A percentile compares a stretch with the other conserved stretches of the same genome.
phyloP scores from a whole-genome alignment of 2,113 vertebrate genomes.

The Varanus komodoensis region DNA sequence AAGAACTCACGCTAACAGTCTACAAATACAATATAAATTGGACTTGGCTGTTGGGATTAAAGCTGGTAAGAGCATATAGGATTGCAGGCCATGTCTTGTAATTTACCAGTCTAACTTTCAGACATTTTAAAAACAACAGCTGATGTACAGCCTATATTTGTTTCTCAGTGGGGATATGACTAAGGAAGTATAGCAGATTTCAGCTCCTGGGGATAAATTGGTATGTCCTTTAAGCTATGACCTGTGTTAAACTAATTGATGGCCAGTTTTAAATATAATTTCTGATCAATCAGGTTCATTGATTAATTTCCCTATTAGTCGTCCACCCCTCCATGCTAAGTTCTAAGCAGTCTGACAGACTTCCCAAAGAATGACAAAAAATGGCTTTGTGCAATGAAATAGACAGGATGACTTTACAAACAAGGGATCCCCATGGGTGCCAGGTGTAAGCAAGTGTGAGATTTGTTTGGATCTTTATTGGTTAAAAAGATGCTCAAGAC shows the following conservation, averaged over 20 bases:
- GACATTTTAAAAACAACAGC: background rate
- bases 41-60: background rate
- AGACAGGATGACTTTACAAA: constrained; percentile 65
- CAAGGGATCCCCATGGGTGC: constrained; percentile 38
- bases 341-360: constrained; percentile 37
- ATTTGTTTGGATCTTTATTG: constrained; percentile 50
- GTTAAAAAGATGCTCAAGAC: constrained; percentile 48
- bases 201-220: constrained; percentile 60
- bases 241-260: constrained; percentile 68
- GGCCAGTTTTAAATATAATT: constrained; percentile 62
- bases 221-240: constrained; percentile 53
- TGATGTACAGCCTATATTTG: constrained; percentile 47
- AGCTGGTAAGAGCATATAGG: background rate
- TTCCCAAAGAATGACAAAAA: constrained; percentile 56
- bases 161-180: constrained; percentile 57
- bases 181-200: constrained; percentile 55
- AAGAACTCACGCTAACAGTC: no score
- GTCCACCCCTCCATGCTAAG: background rate
- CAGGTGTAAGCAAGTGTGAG: constrained; percentile 29
- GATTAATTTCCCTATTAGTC: constrained; percentile 67
- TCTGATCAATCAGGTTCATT: constrained; percentile 62
- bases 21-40: no score
- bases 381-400: constrained; percentile 60
- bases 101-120: constrained; percentile 4
- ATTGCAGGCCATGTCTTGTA: background rate